Evolutionary conservation across 2,797 vertebrate genomes (phyloP), one percentile per base, ranked within the genome.

Genomic region (Malurus splendens): DNA sequence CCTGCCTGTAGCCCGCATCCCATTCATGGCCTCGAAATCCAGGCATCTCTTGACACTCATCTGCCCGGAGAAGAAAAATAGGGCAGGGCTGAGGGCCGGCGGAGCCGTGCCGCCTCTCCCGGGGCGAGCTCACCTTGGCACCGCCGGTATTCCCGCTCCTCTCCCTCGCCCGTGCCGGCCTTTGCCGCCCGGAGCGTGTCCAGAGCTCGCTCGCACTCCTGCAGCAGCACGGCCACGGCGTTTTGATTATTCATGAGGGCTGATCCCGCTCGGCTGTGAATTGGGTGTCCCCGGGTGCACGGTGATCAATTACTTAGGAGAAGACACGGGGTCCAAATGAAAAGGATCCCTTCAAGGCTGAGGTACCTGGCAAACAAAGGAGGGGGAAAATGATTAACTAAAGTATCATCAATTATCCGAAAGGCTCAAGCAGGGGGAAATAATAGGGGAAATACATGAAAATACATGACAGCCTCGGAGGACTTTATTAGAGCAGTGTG

Each of bases 121-220:
- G 67, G 59, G 86, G 74, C 79, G 76, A 89, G 85, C 97, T 97
- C 96, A 99, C 98, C 98, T 98, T 96, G 96, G 92, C 96, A 97
- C 51, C 45, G 94, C 64, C 74, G 94, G 94, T 96, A 97, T 80
- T 94, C 87, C n/a, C 42, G 93, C 90, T 89, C 81, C 8, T 96
- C 93, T 14, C 85, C 94, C 75, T 97, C 87, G 0, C 94, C 91
- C 52, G 84, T 55, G 73, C 94, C 94, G 61, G 93, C 82, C 36
- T 86, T 10, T 18, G 95, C 90, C 12, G 62, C 50, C 85, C 80
- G 87, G 64, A 97, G 92, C 16, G 19, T 9, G 25, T 91, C 96
- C 89, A 97, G 93, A 24, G 92, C 93, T 85, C 16, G 75, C 90
- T 97, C 86, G 90, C 99, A 99, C 61, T 98, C 97, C 41, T 96